phyloP scores from a whole-genome alignment of 2,888 invertebrate species.

The Argyresthia goedartella region DNA sequence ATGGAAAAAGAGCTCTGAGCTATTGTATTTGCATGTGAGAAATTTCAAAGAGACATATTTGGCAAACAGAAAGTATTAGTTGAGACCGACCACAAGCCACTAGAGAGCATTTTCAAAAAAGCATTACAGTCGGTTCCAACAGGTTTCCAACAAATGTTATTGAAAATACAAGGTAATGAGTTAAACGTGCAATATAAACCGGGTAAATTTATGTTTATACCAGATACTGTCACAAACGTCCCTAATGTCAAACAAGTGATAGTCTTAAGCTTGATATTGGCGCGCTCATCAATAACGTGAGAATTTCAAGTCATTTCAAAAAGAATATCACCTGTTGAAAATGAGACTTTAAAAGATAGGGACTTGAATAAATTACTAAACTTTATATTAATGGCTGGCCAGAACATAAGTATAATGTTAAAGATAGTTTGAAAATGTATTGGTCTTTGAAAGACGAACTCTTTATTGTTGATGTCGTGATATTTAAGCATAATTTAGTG shows the following conservation, averaged over 20 bases:
- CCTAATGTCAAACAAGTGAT: background rate
- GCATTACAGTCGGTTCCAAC: background rate
- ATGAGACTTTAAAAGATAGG: background rate
- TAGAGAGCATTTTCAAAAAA: background rate
- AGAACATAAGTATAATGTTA: background rate
- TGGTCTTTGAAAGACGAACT: background rate
- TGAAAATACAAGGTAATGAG: background rate
- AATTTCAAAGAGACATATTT: background rate
- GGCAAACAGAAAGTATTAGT: background rate
- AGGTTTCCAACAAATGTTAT: background rate
- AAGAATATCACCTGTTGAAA: background rate
- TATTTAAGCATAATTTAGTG: no score
- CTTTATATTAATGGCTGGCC: background rate
- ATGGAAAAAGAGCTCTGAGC: slow-evolving; percentile 15
- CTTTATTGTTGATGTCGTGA: no score
- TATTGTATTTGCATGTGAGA: slow-evolving; percentile 13
- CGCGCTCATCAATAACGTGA: background rate
- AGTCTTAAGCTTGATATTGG: background rate
- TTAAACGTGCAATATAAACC: background rate
- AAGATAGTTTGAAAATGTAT: background rate
- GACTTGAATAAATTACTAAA: background rate
- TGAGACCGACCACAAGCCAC: background rate
- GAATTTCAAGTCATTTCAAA: background rate
- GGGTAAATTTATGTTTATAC: background rate
- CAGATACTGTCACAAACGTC: background rate